Evolutionary conservation across 1,140 invertebrate genomes (phyloP).

Genomic region (Nephila pilipes): DNA sequence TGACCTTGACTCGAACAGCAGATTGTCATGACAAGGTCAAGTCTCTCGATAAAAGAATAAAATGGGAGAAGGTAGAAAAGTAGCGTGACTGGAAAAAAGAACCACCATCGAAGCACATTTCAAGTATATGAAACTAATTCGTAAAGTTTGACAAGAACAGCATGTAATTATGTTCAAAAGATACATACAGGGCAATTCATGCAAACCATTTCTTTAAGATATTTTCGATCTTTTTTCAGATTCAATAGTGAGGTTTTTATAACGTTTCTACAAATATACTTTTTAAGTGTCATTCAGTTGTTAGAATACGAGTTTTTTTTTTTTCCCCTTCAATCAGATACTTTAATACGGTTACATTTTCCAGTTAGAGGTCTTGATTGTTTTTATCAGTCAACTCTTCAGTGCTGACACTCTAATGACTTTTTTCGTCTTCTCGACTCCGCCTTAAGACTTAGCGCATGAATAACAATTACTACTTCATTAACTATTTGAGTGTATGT

Average conservation of each 20-base stretch:
- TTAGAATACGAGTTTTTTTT: background rate
- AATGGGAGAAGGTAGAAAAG: background rate
- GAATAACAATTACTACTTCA: background rate
- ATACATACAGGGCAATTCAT: background rate
- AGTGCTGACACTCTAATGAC: background rate
- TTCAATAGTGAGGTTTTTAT: background rate
- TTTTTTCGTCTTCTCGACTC: background rate
- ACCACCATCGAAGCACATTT: background rate
- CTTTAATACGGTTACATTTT: background rate
- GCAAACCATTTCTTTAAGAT: background rate
- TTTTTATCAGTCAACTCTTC: background rate
- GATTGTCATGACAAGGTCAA: constrained; percentile 47
- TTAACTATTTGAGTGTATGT: too few species aligned
- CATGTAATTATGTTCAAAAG: background rate
- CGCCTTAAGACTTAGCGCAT: background rate
- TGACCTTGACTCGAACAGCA: constrained; percentile 42
- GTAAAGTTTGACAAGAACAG: constrained; percentile 29
- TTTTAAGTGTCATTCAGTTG: background rate
- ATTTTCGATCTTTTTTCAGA: background rate
- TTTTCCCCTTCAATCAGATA: background rate
- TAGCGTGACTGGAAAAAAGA: background rate
- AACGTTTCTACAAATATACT: background rate
- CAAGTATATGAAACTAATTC: constrained; percentile 10
- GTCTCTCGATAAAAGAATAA: constrained; percentile 35
- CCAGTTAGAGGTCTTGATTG: background rate